Conservation (phyloP, 2,888 invertebrate species). For the Rhimphoctona megacephalus region DNA sequence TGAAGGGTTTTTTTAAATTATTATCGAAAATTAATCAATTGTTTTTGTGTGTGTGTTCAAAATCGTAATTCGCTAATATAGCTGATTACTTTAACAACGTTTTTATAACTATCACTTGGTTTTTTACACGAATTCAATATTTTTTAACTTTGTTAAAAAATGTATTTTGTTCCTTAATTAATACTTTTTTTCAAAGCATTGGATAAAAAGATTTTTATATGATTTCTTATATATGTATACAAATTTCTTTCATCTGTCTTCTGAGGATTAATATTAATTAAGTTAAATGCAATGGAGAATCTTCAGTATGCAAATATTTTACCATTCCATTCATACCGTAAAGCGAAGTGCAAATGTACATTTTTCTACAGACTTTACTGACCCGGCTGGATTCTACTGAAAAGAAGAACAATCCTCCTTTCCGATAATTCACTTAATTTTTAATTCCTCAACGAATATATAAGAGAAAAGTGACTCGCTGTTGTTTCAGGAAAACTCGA, state of each 20-base stretch:
- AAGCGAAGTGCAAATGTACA: slow-evolving; percentile 60
- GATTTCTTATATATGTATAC: neutral
- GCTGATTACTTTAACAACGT: too few relatives aligned
- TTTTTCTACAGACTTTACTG: slow-evolving; percentile 65
- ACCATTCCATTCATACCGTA: slow-evolving; percentile 63
- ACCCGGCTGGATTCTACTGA: slow-evolving; percentile 33
- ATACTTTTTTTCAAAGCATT: slow-evolving; percentile 70
- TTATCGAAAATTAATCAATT: too few relatives aligned
- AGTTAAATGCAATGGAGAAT: slow-evolving; percentile 80
- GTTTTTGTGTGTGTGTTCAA: too few relatives aligned
- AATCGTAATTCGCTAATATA: too few relatives aligned
- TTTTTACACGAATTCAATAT: too few relatives aligned
- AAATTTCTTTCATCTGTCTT: neutral
- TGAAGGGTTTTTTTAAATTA: neutral
- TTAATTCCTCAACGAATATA: slow-evolving; percentile 4
- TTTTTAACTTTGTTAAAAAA: neutral
- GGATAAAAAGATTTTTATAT: slow-evolving; percentile 30
- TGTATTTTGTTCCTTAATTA: slow-evolving; percentile 65
- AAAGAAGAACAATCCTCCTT: slow-evolving; percentile 64
- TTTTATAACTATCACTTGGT: too few relatives aligned
- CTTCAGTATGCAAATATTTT: slow-evolving; percentile 78
- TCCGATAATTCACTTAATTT: slow-evolving; percentile 52
- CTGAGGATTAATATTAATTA: slow-evolving; percentile 76
- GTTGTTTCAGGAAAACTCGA: neutral
- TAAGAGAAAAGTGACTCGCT: neutral